Base-by-base conservation (phyloP, 2,888 invertebrate genomes). In the Pyrochroa serraticornis region DNA sequence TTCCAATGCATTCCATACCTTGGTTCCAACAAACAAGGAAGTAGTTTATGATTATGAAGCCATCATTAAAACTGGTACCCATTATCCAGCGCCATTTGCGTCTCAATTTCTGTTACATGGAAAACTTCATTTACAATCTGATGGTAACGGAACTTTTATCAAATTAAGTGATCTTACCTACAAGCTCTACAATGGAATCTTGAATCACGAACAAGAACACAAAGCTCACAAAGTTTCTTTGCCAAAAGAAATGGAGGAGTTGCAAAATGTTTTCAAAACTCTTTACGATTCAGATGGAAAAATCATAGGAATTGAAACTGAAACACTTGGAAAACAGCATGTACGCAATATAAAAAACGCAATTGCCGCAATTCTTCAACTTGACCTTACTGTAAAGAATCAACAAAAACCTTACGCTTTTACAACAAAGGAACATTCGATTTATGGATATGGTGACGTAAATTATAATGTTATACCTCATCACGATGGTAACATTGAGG, bases 11-110 rank as follows among this genome's bases (percentile, higher is more conserved):
- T 62, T 64, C 34, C 14, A 42, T 8, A 43, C 37, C 8, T 37
- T 72, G 5, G 58, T 74, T 32, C 85, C 85, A 43, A 81, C 80
- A 73, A 83, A 80, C 38, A 79, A 83, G 65, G 82, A 83, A 51
- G 48, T 76, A 12, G 65, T 75, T 38, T 82, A 79, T 68, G 70
- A 75, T 33, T 82, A 80, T 60, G 64, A 73, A 44, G 78, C 75
- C n/a, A 69, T 73, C 43, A 71, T 79, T 14, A 76, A 75, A 55
- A 71, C 77, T n/a, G 79, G 77, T 7, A 71, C 75, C 12, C 64
- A 75, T 14, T 63, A 75, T 2, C 79, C 80, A 6, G 60, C 58
- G 10, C 54, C 71, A 0, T 76, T 68, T 46, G 74, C 71, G 2
- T 80, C 79, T 1, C 67, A 76, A 33, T 78, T 77, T 60, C 58